Base-by-base conservation (phyloP, 2,888 invertebrate genomes). In the Bursaphelenchus okinawaensis region DNA sequence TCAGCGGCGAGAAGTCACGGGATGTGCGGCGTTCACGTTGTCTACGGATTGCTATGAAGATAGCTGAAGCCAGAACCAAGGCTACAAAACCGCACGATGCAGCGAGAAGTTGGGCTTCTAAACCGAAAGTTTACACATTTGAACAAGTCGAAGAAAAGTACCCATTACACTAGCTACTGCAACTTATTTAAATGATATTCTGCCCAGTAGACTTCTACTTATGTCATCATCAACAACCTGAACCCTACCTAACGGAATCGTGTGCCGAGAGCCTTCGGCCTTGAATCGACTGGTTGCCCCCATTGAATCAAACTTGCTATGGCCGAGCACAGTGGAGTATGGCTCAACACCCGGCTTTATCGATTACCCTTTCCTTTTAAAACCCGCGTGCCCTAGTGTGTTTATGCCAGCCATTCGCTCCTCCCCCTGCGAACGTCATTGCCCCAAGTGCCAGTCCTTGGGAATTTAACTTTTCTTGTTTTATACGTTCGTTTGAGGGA, bases 41-140 rank as follows among this genome's bases (percentile, higher is more conserved):
- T 62, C 68, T 66, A 27, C 73, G 67, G 40, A 75, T 69, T 22
- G 72, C 73, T 29, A 73, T 74, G 50, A 78, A 67, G 24, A 78
- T 62, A 9, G 76, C 76, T 26, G 70, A 71, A 26, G 73, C 69
- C 23, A 71, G 72, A 29, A 77, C 70, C 56, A 78, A 69, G 51
- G 68, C 75, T 19, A 75, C 69, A 58, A 78, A 71, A 26, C 76
- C 78, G 55, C 70, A 73, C 50, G 72, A 73, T 20, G 73, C 63
- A 27, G 76, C 73, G 55, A 77, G 65, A 61, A 73, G 69, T 67
- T 79, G 73, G 68, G 76, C 76, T 70, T 77, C 76, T 78, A 69
- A 61, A 75, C 69, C 16, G 7, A 24, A 20, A 22, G 26, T 28
- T 59, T 40, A n/a, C 40, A n/a, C n/a, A n/a, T n/a, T n/a, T n/a